Evolutionary conservation across 1,140 invertebrate species (phyloP).

Genomic region (Lysiphlebus fabarum): DNA sequence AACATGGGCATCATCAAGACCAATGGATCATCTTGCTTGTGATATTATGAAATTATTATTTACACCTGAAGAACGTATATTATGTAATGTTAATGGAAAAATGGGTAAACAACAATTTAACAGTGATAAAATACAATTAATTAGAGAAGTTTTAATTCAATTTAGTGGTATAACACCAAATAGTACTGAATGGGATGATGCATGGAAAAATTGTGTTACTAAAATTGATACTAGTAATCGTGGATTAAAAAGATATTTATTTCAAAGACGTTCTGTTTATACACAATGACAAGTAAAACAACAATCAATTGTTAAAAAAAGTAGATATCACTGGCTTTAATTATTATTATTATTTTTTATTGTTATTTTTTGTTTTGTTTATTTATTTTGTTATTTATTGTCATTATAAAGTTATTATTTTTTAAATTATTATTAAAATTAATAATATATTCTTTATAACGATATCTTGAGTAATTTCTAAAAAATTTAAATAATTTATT

Average conservation of each 20-base stretch:
- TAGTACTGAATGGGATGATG: constrained; percentile 53
- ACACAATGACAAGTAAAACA: constrained; percentile 51
- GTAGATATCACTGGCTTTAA: constrained; percentile 51
- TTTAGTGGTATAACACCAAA: constrained; percentile 50
- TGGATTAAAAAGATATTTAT: constrained; percentile 54
- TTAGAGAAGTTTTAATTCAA: constrained; percentile 52
- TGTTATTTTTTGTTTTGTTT: constrained; percentile 3
- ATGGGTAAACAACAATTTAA: constrained; percentile 58
- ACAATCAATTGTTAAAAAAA: constrained; percentile 49
- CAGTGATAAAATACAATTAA: constrained; percentile 54
- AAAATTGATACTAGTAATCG: constrained; percentile 58
- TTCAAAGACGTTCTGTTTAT: constrained; percentile 49
- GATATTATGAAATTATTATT: constrained; percentile 57
- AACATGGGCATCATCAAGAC: constrained; percentile 53
- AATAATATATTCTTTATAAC: no score
- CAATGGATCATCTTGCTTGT: constrained; percentile 56
- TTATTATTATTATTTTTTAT: constrained; percentile 25
- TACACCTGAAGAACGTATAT: constrained; percentile 53
- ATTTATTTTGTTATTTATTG: constrained; percentile 2
- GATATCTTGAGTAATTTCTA: no score
- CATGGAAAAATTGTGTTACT: constrained; percentile 57
- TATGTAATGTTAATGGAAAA: constrained; percentile 57
- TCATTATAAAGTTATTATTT: no score
- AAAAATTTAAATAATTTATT: no score
- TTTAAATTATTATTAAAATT: no score